Evolutionary conservation across 2,888 invertebrate genomes (phyloP), one percentile per base, ranked within the genome.

Genomic region (Dolichopus griseipennis): DNA sequence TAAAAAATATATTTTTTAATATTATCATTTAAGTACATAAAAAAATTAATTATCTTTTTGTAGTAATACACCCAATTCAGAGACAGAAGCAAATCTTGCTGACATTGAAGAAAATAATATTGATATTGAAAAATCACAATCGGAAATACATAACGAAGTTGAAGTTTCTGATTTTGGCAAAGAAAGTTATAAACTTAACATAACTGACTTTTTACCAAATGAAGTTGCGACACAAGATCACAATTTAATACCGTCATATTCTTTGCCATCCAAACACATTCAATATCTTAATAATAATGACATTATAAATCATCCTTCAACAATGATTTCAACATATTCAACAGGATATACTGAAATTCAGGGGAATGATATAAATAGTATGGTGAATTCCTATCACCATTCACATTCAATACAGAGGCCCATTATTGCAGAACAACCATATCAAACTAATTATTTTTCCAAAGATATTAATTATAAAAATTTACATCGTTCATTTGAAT

Each of bases 101-200:
- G 22, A 22, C 12, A 22, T 62, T 15, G 62, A 63, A 33, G 52
- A 52, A 2, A 52, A 12, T n/a, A 12, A 52, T 52, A 52, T 52
- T 6, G 52, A 52, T n/a, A 52, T 52, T 52, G 52, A 52, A 52
- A 52, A 52, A 52, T 52, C 52, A 18, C 52, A 52, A 18, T 52
- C 52, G 1, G 52, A 52, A 52, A n/a, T 15, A 18, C 52, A 52
- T 52, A 37, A 37, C 85, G 90, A 68, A 85, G 86, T 73, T 77
- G 78, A 15, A 77, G 78, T 63, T 75, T 77, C 22, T 76, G 88
- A 8, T 88, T 89, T 62, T 87, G 89, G 37, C 86, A 86, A 66
- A 61, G 81, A 74, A 74, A 82, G 76, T 78, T 86, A 79, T 80
- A 84, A 84, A 33, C 82, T 52, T 15, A 52, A 52, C 15, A 15